These are phyloP conservation scores for Eulemur mongoz DNA, from an alignment of 2,797 vertebrate genomes.

Conservation along the genomic window DNA sequence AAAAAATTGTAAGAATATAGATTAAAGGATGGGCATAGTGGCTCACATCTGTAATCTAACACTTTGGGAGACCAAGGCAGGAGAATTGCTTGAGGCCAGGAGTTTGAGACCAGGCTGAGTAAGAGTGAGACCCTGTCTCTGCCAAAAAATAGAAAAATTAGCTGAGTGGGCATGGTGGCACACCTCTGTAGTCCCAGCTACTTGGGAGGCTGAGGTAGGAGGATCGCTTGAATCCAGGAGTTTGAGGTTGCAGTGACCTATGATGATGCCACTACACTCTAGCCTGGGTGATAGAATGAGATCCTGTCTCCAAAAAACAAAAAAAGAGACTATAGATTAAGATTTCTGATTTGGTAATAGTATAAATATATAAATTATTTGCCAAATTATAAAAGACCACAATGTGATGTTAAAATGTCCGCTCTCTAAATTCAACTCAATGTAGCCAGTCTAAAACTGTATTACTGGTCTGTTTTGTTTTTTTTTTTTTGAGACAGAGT, in stretches of 20 bases:
- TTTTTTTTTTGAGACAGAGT: too few relatives aligned
- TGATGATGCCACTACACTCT: too few relatives aligned
- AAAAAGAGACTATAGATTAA: neutral
- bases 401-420: neutral
- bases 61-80: too few relatives aligned
- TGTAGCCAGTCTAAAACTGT: neutral
- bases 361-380: neutral
- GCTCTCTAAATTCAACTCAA: slow-evolving; percentile 15
- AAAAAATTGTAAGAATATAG: neutral
- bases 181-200: neutral
- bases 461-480: neutral
- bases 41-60: too few relatives aligned
- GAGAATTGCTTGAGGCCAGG: too few relatives aligned
- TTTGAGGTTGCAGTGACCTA: neutral
- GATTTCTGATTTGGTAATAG: neutral
- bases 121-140: too few relatives aligned
- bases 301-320: too few relatives aligned
- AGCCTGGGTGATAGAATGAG: neutral
- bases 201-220: neutral
- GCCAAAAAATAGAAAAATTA: too few relatives aligned
- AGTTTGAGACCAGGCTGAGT: too few relatives aligned
- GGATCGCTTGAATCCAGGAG: neutral
- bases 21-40: neutral
- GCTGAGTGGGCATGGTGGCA: too few relatives aligned
- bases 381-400: slow-evolving; percentile 3